Base-by-base conservation (phyloP, 2,888 invertebrate species). In the Nebria brevicollis region DNA sequence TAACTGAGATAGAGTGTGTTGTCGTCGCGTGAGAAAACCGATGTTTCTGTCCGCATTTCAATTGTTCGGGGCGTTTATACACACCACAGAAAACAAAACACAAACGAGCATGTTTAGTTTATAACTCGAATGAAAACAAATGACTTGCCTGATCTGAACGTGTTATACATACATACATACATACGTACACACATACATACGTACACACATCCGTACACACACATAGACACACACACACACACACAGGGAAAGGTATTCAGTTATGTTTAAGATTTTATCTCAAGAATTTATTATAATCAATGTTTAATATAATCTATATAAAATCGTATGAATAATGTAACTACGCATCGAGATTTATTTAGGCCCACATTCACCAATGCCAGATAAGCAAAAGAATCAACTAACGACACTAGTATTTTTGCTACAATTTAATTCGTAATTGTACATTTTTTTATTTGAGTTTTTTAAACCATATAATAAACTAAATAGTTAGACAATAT, bases 41-140 rank as follows among this genome's bases (percentile, higher is more conserved):
- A 77, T 82, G 82, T 82, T 75, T 74, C 82, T 82, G 82, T 82
- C 82, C 75, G 74, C 77, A 82, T 82, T 82, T 77, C 77, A 81
- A 81, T 81, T 81, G 75, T 79, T 79, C 43, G 15, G 10, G 11
- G 73, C 54, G 43, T 54, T 20, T 15, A n/a, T 43, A 68, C 26
- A 70, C 11, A 70, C 26, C 25, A 70, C 15, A 26, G 15, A 26
- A 34, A 70, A 70, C 70, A 34, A 70, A 70, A 25, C 25, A 70
- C 78, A 41, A 64, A 72, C 54, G 26, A 65, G n/a, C 66, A 25
- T 76, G 76, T 76, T 76, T 76, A 25, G 77, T 77, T 77, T 77
- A 68, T 77, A 70, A 54, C 70, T 42, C 43, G 42, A 41, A 42
- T 43, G 66, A 43, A 43, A 77, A 77, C 77, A 77, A 77, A 77